Evolutionary conservation across 2,113 vertebrate genomes (phyloP).

Genomic region (Sinosuthora webbiana): DNA sequence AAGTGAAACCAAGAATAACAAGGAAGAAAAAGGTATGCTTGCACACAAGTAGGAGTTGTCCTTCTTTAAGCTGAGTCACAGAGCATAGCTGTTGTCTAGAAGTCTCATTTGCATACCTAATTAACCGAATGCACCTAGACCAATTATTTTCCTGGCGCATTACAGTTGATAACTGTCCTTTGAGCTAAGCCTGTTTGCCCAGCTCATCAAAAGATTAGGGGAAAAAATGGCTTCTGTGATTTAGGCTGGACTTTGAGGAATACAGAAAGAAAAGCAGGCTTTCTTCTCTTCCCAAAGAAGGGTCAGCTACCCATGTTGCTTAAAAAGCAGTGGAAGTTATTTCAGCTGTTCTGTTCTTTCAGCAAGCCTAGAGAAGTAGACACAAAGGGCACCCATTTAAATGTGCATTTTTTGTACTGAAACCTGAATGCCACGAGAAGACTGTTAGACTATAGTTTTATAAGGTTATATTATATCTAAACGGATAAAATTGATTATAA

Average conservation of each 20-base stretch:
- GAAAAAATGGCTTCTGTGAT: not conserved
- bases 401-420: not conserved
- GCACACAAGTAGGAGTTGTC: not conserved
- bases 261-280: not conserved
- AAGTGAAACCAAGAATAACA: conserved; percentile 65
- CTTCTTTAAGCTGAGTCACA: not conserved
- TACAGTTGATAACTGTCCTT: not conserved
- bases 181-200: not conserved
- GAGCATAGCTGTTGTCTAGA: not conserved
- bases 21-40: conserved; percentile 63
- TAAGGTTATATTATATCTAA: not conserved
- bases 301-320: not conserved
- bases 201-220: not conserved
- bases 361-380: not conserved
- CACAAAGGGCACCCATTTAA: not conserved
- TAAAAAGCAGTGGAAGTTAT: not conserved
- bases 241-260: not conserved
- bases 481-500: not conserved
- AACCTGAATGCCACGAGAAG: not conserved
- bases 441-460: not conserved
- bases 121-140: not conserved
- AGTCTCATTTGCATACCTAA: not conserved
- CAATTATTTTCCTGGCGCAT: not conserved
- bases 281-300: not conserved
- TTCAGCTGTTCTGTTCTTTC: not conserved